Conservation (phyloP, 2,888 invertebrate genomes). For the Netelia fuscicornis region DNA sequence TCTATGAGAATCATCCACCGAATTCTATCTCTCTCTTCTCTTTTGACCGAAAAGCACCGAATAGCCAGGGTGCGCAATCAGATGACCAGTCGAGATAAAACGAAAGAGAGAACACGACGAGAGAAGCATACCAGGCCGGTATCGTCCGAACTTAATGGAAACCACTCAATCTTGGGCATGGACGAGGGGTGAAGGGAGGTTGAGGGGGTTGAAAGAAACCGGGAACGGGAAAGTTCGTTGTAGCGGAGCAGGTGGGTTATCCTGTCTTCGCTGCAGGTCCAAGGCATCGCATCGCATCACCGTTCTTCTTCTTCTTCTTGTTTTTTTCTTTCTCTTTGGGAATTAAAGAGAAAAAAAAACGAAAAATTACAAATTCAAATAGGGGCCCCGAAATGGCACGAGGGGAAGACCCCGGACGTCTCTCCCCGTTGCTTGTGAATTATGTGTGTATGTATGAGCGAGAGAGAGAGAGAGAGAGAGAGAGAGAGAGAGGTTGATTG, state of each 20-base stretch:
- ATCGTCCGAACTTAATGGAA: conserved; percentile 71
- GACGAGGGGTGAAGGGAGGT: conserved; percentile 60
- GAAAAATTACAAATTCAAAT: conserved; percentile 73
- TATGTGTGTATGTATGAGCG: not conserved
- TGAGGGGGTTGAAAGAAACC: conserved; percentile 16
- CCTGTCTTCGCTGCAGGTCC: conserved; percentile 62
- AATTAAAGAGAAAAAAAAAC: conserved; percentile 42
- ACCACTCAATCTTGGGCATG: conserved; percentile 72
- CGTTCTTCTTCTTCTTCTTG: conserved; percentile 48
- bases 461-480: not conserved
- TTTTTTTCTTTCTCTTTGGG: conserved; percentile 17
- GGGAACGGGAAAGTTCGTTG: conserved; percentile 41
- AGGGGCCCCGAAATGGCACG: conserved; percentile 49
- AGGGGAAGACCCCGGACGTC: conserved; percentile 34
- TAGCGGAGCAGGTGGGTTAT: conserved; percentile 61
- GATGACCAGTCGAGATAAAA: conserved; percentile 61
- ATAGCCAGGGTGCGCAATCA: conserved; percentile 51
- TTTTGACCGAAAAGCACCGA: conserved; percentile 9
- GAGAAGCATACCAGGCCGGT: conserved; percentile 49
- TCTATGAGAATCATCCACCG: conserved; percentile 5
- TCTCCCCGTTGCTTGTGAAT: not conserved
- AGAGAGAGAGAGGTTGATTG: conserved; percentile 27
- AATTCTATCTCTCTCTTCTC: not conserved
- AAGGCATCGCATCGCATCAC: conserved; percentile 39
- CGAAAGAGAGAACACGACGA: conserved; percentile 39